phyloP scores from a whole-genome alignment of 37 sponge, comb jelly and placozoan genomes.

The Cladorhizidae sp. region DNA sequence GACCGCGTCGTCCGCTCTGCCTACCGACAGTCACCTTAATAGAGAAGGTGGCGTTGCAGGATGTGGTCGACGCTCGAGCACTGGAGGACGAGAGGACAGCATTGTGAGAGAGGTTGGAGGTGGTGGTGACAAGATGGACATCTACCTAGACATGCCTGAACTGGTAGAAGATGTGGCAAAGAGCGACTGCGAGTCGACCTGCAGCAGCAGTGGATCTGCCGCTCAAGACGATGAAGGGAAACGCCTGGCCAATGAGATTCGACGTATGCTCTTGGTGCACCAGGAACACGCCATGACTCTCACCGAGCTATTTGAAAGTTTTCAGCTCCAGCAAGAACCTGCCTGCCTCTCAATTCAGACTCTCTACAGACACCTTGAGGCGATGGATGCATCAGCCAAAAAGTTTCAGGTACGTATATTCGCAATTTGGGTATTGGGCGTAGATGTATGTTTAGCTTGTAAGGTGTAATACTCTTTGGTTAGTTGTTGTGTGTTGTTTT shows the following conservation, averaged over 20 bases:
- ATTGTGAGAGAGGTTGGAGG: no score
- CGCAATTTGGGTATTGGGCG: no score
- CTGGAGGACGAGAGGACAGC: no score
- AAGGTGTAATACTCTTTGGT: no score
- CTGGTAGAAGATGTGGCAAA: neutral
- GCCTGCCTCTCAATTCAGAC: conserved; percentile 18
- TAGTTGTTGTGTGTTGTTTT: no score
- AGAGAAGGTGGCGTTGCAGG: no score
- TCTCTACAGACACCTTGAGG: conserved; percentile 25
- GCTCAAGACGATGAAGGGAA: conserved; percentile 18
- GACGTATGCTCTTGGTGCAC: conserved; percentile 45
- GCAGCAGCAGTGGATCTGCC: neutral
- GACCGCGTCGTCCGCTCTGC: no score
- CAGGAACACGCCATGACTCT: conserved; percentile 66
- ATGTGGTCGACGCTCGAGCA: no score
- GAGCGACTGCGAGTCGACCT: neutral
- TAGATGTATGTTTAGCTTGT: no score
- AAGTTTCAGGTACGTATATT: conserved; percentile 30
- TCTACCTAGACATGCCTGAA: neutral
- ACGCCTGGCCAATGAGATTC: conserved; percentile 59
- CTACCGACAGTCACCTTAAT: no score
- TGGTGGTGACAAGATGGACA: neutral
- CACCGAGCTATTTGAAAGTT: conserved; percentile 34
- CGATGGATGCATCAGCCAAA: neutral
- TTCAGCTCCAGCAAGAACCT: conserved; percentile 38